Conservation (phyloP, 2,888 invertebrate genomes). For the Blera fallax region DNA sequence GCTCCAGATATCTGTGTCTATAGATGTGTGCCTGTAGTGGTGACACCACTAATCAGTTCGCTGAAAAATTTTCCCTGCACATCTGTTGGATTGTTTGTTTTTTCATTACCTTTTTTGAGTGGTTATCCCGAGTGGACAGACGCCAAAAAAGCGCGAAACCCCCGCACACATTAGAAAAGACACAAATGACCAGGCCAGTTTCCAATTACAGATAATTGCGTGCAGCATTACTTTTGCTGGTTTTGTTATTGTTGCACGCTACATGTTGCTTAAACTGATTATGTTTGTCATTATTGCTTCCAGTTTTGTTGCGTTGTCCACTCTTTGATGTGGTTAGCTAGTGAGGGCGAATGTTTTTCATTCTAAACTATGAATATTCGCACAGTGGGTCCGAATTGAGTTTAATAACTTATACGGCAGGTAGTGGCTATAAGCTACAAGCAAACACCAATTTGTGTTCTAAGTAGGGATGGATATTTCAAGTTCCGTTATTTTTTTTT, state of each 20-base stretch:
- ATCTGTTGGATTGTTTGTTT: conserved; percentile 7
- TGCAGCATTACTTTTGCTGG: conserved; percentile 25
- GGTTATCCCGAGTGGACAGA: conserved; percentile 8
- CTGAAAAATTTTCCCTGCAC: not conserved
- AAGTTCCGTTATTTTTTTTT: too few relatives aligned
- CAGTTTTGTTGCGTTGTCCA: not conserved
- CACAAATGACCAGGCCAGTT: conserved; percentile 46
- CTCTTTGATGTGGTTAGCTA: not conserved
- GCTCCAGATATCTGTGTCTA: conserved; percentile 37
- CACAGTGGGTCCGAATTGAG: not conserved
- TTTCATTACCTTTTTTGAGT: conserved; percentile 16
- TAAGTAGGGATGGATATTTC: too few relatives aligned
- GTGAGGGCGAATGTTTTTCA: not conserved
- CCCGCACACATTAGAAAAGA: not conserved
- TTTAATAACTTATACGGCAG: too few relatives aligned
- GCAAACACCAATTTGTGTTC: too few relatives aligned
- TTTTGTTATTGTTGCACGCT: not conserved
- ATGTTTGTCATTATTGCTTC: conserved; percentile 9
- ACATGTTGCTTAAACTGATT: conserved; percentile 17
- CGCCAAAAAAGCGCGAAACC: conserved; percentile 1
- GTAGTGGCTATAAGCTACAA: too few relatives aligned
- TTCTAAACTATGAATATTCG: not conserved
- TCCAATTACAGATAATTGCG: conserved; percentile 50
- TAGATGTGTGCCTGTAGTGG: not conserved
- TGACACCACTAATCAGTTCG: conserved; percentile 39